Evolutionary conservation across 1,140 invertebrate species (phyloP), one percentile per base, ranked within the genome.

Genomic region (Dendroctonus valens): DNA sequence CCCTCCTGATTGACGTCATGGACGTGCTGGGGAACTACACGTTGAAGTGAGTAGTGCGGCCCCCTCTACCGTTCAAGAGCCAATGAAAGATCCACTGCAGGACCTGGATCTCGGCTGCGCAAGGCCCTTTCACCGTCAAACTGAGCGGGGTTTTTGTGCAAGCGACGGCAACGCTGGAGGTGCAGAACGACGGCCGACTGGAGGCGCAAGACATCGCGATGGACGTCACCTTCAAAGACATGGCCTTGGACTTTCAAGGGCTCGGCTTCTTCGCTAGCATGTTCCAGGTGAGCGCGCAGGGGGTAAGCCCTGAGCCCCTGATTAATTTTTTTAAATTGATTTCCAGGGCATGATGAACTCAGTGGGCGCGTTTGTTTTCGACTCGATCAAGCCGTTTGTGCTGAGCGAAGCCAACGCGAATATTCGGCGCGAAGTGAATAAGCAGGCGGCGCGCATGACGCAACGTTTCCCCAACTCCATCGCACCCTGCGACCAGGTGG

Each of bases 401-500:
- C 78, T 93, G 5, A 85, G 84, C 67, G 86, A 92, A 77, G 88
- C 90, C 0, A 91, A 93, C 72, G 85, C 83, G 8, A 84, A 85
- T 68, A 72, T 87, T 5, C 79, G 82, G 61, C 81, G 79, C 5
- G 81, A 84, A 70, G 78, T 83, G 6, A 83, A 84, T 65, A 80
- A 82, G 51, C 80, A 83, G 65, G 80, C 83, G 61, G 79, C 78
- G 65, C 82, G 87, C 69, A 75, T 91, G 7, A 83, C 88, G 5
- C 84, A 89, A 72, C 86, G 84, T 49, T 90, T 93, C 72, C 90
- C 91, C 0, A 93, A 93, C 77, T 93, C 91, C 0, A 91, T 93
- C 69, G 88, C 90, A 7, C 91, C 91, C 0, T 81, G 93, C 50
- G 91, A 94, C 71, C 90, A 91, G 83, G 85, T 89, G 7, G 84